phyloP scores from a whole-genome alignment of 2,888 invertebrate genomes.

The Sarcophaga caerulescens region DNA sequence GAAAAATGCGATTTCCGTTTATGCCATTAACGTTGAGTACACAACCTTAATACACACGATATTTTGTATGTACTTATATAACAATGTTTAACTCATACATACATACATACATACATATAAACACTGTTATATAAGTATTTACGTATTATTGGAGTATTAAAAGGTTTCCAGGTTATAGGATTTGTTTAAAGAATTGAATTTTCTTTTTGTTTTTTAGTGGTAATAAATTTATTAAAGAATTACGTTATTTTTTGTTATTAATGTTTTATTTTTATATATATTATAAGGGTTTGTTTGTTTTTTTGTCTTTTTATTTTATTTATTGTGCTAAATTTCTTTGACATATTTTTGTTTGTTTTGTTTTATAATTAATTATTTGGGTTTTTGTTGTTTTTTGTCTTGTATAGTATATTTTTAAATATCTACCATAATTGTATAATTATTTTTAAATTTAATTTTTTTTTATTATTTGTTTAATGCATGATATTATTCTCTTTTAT shows the following conservation, averaged over 20 bases:
- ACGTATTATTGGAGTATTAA: neutral
- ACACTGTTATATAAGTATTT: neutral
- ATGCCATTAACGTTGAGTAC: neutral
- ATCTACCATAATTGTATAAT: slow-evolving; percentile 41
- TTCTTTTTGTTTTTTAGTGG: neutral
- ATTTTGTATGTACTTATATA: slow-evolving; percentile 5
- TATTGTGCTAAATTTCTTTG: slow-evolving; percentile 65
- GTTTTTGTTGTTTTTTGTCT: slow-evolving; percentile 1
- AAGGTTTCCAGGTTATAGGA: too few relatives aligned
- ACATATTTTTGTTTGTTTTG: slow-evolving; percentile 29
- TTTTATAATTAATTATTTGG: slow-evolving; percentile 25
- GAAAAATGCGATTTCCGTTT: slow-evolving; percentile 48
- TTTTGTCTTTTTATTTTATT: slow-evolving; percentile 40
- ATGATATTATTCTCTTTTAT: slow-evolving; percentile 10
- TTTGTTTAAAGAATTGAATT: neutral
- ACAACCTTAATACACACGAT: neutral
- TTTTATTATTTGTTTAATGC: slow-evolving; percentile 3
- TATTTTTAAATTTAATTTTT: slow-evolving; percentile 40
- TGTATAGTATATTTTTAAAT: slow-evolving; percentile 35
- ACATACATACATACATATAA: neutral
- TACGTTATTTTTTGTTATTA: neutral
- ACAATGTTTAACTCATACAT: neutral
- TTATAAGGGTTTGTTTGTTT: slow-evolving; percentile 21
- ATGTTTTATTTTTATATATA: slow-evolving; percentile 23
- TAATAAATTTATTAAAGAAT: slow-evolving; percentile 10